Evolutionary conservation across 2,888 invertebrate species (phyloP).

Genomic region (Trachelus tabidus): DNA sequence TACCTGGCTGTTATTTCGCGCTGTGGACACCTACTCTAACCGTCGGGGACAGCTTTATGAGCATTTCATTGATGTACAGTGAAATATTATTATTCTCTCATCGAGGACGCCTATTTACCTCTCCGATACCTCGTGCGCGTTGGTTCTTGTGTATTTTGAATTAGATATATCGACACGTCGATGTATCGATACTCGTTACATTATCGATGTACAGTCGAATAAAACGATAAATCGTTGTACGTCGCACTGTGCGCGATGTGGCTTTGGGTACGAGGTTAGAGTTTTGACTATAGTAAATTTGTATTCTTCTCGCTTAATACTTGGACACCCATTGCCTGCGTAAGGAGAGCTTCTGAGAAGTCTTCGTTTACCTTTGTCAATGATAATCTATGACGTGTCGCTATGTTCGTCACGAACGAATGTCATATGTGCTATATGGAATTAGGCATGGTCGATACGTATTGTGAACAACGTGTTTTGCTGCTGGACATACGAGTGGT

Average conservation of each 20-base stretch:
- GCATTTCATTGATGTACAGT: too few relatives aligned
- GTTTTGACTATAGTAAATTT: neutral
- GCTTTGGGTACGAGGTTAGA: neutral
- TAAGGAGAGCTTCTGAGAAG: neutral
- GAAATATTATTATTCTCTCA: neutral
- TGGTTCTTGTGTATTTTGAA: neutral
- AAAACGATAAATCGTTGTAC: neutral
- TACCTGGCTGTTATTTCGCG: too few relatives aligned
- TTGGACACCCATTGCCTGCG: neutral
- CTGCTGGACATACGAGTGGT: neutral
- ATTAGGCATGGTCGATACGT: neutral
- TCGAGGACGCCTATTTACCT: neutral
- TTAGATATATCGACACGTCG: too few relatives aligned
- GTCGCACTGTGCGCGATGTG: neutral
- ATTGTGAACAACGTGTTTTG: neutral
- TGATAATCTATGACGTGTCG: neutral
- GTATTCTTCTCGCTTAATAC: neutral
- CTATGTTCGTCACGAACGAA: neutral
- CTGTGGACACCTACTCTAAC: neutral
- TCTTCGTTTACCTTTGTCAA: neutral
- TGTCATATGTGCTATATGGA: neutral
- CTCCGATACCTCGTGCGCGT: neutral
- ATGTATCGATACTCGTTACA: neutral
- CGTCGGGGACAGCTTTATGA: neutral
- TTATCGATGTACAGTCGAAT: neutral